Base-by-base conservation (phyloP, 1,140 invertebrate genomes). In the Macrosteles quadrilineatus region DNA sequence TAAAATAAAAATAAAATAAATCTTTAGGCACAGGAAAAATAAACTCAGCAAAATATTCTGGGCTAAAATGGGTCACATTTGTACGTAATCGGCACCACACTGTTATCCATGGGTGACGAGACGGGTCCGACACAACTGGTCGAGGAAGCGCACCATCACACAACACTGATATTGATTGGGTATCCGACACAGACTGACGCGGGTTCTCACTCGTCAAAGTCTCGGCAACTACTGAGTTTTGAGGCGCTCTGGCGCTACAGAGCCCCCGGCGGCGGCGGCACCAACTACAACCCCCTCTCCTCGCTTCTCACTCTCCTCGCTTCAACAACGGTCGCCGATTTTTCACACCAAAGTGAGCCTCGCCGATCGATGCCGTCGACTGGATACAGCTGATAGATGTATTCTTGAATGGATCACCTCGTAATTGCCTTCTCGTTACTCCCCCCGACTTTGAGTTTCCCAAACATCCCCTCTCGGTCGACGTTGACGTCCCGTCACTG, bases 341-440 rank as follows among this genome's bases (percentile, higher is more conserved):
- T 66, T 66, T 66, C 63, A 66, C 63, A 66, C 63, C 36, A 9
- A 66, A 66, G 63, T 43, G 63, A 66, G 63, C 63, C 36, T 21
- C 62, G 19, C 9, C 63, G 63, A 66, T 66, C 63, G 40, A 66
- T 66, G 62, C n/a, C 32, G 32, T 43, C 63, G 31, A 66, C 32
- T 66, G 63, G 29, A 59, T 59, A 59, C 55, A 30, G 23, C 55
- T 59, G 55, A 59, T 59, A 59, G 55, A 59, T 59, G 55, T 59
- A 59, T 59, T 59, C 55, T 30, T 27, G 55, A 59, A 59, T 59
- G 55, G 55, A 59, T 59, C 55, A 59, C 55, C 12, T 25, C 23
- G 55, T 59, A 59, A 59, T 59, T 59, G 55, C 55, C 27, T 27
- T 59, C 55, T 59, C 55, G 23, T 59, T 59, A 59, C 14, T 25